Conservation (phyloP, 64 coral and sea anemone species). For the Platygyra sinensis region DNA sequence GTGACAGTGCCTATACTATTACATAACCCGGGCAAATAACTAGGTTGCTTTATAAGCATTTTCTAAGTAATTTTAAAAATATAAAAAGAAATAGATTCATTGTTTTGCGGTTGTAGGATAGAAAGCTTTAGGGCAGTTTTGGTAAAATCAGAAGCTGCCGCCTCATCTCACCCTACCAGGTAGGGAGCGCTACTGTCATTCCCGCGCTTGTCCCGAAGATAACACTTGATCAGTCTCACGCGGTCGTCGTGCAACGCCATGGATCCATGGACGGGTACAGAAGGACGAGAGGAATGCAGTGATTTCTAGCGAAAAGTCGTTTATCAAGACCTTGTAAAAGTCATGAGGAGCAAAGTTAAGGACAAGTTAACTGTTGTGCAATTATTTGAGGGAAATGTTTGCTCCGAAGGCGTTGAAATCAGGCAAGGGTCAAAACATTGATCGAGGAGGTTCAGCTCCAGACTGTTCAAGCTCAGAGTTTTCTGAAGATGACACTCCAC, state of each 20-base stretch:
- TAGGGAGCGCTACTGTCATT: neutral
- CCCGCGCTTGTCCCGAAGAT: conserved; percentile 3
- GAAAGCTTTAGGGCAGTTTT: neutral
- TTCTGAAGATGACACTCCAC: conserved; percentile 61
- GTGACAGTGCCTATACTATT: neutral
- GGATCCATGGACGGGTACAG: neutral
- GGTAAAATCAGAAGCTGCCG: neutral
- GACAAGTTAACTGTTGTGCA: neutral
- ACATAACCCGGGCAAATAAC: neutral
- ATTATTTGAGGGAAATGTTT: conserved; percentile 36
- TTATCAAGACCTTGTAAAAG: neutral
- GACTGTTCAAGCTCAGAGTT: conserved; percentile 33
- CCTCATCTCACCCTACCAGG: neutral
- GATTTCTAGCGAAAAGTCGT: neutral
- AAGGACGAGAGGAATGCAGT: neutral
- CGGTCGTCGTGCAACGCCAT: neutral
- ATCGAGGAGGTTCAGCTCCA: neutral
- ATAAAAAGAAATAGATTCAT: neutral
- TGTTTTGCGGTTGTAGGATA: neutral
- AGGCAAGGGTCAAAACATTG: conserved; percentile 7
- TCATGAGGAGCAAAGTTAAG: conserved; percentile 25
- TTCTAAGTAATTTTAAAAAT: too few species aligned
- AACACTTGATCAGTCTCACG: neutral
- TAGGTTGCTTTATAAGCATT: too few species aligned
- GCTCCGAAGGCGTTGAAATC: conserved; percentile 26